Conservation (phyloP, 1,140 invertebrate genomes). For the Oryctes rhinoceros region DNA sequence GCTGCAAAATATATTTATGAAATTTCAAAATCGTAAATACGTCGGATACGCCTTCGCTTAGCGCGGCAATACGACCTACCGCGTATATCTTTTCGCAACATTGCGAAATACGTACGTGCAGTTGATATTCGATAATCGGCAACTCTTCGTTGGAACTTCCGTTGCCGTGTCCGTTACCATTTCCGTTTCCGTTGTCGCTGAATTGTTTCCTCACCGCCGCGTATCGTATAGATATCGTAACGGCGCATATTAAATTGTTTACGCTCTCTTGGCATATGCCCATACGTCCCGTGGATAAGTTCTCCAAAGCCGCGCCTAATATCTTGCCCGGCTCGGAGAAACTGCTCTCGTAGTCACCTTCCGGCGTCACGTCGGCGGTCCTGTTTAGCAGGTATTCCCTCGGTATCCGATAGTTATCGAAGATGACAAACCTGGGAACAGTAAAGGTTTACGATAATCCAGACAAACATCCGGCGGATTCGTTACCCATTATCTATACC, state of each 20-base stretch:
- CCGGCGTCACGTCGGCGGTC: constrained; percentile 85
- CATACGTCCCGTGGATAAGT: constrained; percentile 83
- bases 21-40: too few species aligned
- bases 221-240: constrained; percentile 90
- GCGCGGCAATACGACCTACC: too few species aligned
- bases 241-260: constrained; percentile 76
- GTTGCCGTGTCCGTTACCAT: constrained; percentile 64
- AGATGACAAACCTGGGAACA: constrained; percentile 80
- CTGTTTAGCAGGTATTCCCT: constrained; percentile 86
- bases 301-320: constrained; percentile 84
- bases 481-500: constrained; percentile 88
- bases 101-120: constrained; percentile 70
- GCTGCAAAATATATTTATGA: too few species aligned
- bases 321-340: constrained; percentile 81
- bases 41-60: too few species aligned
- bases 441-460: not conserved
- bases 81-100: not conserved
- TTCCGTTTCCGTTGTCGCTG: constrained; percentile 70
- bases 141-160: constrained; percentile 58
- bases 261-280: constrained; percentile 78
- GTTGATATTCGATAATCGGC: constrained; percentile 87
- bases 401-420: constrained; percentile 88
- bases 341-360: constrained; percentile 84
- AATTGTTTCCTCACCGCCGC: constrained; percentile 91
- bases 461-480: not conserved